Evolutionary conservation across 2,113 vertebrate species (phyloP).

Genomic region (Urocolius indicus): DNA sequence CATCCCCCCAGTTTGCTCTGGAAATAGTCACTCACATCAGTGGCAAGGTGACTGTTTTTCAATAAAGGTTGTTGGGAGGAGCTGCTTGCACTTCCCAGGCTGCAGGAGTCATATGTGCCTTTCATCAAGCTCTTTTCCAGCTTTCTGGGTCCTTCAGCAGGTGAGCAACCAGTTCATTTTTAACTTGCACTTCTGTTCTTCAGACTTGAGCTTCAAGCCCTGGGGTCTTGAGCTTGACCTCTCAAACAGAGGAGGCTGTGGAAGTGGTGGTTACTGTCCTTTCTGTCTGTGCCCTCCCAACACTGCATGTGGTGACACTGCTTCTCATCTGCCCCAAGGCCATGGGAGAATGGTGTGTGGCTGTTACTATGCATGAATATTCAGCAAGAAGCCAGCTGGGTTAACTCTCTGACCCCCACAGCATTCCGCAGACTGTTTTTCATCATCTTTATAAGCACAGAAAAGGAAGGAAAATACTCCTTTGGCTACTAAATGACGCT

Average conservation of each 20-base stretch:
- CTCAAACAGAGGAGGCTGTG: not conserved
- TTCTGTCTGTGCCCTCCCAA: not conserved
- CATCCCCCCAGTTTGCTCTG: not conserved
- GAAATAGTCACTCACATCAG: not conserved
- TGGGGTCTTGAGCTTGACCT: fast-evolving
- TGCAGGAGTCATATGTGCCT: fast-evolving
- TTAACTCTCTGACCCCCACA: not conserved
- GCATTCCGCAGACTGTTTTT: not conserved
- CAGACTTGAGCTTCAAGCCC: not conserved
- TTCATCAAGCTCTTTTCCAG: not conserved
- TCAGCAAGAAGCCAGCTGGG: not conserved
- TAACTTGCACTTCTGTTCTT: fast-evolving
- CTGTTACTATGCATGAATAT: fast-evolving
- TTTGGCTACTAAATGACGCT: not conserved
- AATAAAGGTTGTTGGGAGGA: not conserved
- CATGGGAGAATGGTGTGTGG: fast-evolving
- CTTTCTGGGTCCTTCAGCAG: not conserved
- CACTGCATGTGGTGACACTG: not conserved
- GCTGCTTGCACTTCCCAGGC: not conserved
- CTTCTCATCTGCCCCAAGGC: not conserved
- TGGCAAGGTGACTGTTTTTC: not conserved
- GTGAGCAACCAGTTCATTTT: not conserved
- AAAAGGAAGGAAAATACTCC: not conserved
- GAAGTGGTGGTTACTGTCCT: fast-evolving
- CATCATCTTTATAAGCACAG: not conserved